Conservation (phyloP, 2,797 vertebrate genomes). For the Pangasius mekongensis region DNA sequence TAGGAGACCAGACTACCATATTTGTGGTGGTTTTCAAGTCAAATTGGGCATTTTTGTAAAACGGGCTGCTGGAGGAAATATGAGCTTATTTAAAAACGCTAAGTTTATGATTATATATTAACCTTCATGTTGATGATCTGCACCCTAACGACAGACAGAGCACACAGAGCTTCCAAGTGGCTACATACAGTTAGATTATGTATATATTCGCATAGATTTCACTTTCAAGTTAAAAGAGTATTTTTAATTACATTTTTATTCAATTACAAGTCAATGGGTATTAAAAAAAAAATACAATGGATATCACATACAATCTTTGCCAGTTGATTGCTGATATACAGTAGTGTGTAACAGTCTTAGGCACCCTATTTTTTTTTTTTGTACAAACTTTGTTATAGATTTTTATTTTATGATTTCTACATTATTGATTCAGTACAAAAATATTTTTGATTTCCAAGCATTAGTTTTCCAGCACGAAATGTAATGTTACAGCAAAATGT, state of each 20-base stretch:
- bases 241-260: too few species aligned
- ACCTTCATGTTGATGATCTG: not conserved
- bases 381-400: too few species aligned
- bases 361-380: too few species aligned
- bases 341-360: too few species aligned
- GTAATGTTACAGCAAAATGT: too few species aligned
- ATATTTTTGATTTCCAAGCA: too few species aligned
- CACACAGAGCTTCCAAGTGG: not conserved
- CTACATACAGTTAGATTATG: not conserved
- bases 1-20: not conserved
- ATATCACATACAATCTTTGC: not conserved
- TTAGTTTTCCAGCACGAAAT: too few species aligned
- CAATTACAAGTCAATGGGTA: not conserved
- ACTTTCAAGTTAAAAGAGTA: not conserved
- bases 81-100: not conserved
- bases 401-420: too few species aligned
- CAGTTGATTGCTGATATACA: not conserved
- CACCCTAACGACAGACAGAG: too few species aligned
- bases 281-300: not conserved
- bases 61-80: not conserved
- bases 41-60: not conserved
- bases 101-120: not conserved
- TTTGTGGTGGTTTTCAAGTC: not conserved
- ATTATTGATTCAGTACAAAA: too few species aligned
- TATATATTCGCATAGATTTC: not conserved